Evolutionary conservation across 2,113 vertebrate genomes (phyloP), one percentile per base, ranked within the genome.

Genomic region (Pygoscelis antarcticus): DNA sequence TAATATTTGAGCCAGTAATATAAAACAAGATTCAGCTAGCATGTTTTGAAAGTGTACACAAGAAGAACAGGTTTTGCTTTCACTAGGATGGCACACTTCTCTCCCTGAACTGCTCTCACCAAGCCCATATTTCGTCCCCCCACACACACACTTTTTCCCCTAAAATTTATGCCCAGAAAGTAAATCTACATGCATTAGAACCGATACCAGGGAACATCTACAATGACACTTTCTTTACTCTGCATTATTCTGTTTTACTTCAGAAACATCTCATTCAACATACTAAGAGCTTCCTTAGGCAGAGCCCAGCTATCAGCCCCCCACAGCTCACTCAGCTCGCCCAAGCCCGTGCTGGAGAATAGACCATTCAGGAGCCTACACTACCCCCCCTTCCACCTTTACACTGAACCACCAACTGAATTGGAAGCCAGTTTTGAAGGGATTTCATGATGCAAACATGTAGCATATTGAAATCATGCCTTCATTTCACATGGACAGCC

Each of bases 261-360:
- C 23, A 82, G 51, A 69, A 75, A 69, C 3, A 51, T 16, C 23
- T 42, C 21, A 58, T 19, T 66, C 20, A n/a, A 13, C 25, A 32
- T 20, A 38, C 15, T n/a, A 66, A 58, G 30, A 83, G 27, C 42
- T 62, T 79, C 12, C 26, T 62, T 19, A 22, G 11, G n/a, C 46
- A 49, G 8, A 72, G 38, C 19, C 11, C 55, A 75, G 46, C 68
- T 46, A 29, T 29, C 70, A 72, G 20, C 7, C 25, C 16, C 60
- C 46, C 4, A 36, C 11, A 82, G 19, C 36, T 57, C 57, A 13
- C 29, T 1, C 27, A 52, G 16, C 32, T 72, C 5, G 7, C 8
- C 15, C 0, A 0, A 58, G 34, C 27, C 40, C 2, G 0, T 30
- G n/a, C 34, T 51, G 18, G 34, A 61, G 62, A 72, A 81, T 7